Evolutionary conservation across 2,888 invertebrate genomes (phyloP), one percentile per base, ranked within the genome.

Genomic region (Lithophane socia): DNA sequence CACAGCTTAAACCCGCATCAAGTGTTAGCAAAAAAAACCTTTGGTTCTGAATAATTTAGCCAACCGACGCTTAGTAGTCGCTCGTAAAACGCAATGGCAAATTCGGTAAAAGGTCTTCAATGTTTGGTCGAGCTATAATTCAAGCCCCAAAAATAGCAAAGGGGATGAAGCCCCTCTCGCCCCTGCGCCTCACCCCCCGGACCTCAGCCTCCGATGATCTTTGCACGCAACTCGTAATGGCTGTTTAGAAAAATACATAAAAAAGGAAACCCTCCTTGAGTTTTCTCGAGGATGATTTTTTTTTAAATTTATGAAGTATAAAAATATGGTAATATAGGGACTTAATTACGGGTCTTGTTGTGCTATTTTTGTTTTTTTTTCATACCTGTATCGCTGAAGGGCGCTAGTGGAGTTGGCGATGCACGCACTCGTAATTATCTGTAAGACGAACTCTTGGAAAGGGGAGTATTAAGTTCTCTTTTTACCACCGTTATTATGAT

Each of bases 41-140:
- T 92, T 84, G 84, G 80, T 73, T 84, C 88, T 96, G 94, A 96
- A 96, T 96, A 94, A 96, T 96, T 96, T 94, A 96, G 92, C 90
- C 92, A 89, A 92, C 93, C 92, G 87, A 91, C 93, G 94, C 94
- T 96, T 94, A 95, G 94, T 92, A 94, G 93, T 88, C 89, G 92
- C 91, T 93, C 95, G 95, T 96, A 96, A 96, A 96, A 94, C 92
- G 94, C 90, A 94, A 95, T 94, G 94, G 91, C 92, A 93, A 96
- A 94, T 95, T 95, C 94, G 91, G 95, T 94, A 96, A 95, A 95
- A 95, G 96, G 95, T 95, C 96, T 96, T 95, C 94, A 95, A 94
- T 94, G 94, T 93, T 96, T 94, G 95, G 95, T 94, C 94, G 94
- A 93, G 94, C 94, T 94, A 95, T 96, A 96, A 95, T 93, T 96